phyloP scores from a whole-genome alignment of 2,797 vertebrate genomes.

The Momotus momota region DNA sequence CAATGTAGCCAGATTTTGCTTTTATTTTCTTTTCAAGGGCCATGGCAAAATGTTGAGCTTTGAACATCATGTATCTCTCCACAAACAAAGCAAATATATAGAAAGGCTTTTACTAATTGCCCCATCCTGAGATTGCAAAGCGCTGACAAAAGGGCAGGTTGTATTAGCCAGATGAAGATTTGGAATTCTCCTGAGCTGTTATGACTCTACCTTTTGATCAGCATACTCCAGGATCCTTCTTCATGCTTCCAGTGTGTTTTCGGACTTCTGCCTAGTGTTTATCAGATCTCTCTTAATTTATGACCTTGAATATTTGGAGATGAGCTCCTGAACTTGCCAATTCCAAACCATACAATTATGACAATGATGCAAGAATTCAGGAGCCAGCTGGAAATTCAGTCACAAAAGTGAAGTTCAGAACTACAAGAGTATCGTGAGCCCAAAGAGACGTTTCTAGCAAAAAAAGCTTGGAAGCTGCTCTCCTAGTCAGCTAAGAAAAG shows the following conservation, averaged over 20 bases:
- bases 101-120: not conserved
- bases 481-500: not conserved
- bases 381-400: not conserved
- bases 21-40: not conserved
- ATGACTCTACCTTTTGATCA: not conserved
- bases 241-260: not conserved
- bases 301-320: not conserved
- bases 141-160: not conserved
- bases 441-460: not conserved
- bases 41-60: not conserved
- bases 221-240: not conserved
- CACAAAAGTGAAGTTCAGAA: not conserved
- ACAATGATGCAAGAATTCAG: not conserved
- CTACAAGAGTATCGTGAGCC: not conserved
- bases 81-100: not conserved
- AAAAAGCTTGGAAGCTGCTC: not conserved
- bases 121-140: not conserved
- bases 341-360: not conserved
- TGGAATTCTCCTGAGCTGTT: not conserved
- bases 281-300: slow-evolving; percentile 19
- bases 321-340: not conserved
- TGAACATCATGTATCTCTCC: not conserved
- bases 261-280: not conserved
- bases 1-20: not conserved
- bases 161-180: not conserved